Evolutionary conservation across 2,113 vertebrate genomes (phyloP).

Genomic region (Elephas maximus): DNA sequence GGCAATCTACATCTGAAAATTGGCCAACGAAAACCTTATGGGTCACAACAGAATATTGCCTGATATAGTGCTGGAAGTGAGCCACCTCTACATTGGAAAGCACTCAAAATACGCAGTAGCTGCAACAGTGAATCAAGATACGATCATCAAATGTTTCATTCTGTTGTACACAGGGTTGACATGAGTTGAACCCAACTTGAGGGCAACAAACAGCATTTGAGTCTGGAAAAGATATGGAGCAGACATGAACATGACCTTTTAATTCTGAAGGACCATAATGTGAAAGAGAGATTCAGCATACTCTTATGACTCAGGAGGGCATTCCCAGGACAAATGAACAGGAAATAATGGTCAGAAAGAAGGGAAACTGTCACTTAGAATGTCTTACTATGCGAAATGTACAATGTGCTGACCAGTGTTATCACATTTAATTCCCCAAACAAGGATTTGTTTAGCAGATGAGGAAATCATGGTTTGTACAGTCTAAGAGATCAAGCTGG

Average conservation of each 20-base stretch:
- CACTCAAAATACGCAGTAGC: too few relatives aligned
- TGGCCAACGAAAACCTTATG: neutral
- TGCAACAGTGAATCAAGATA: too few relatives aligned
- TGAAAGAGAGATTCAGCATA: neutral
- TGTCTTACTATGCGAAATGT: neutral
- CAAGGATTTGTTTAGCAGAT: neutral
- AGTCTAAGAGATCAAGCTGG: neutral
- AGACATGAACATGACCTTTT: neutral
- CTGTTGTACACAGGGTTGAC: too few relatives aligned
- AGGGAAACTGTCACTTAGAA: neutral
- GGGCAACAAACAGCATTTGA: too few relatives aligned
- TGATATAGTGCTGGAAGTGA: too few relatives aligned
- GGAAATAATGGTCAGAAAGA: neutral
- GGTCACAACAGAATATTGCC: neutral
- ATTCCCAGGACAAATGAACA: neutral
- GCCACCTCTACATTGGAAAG: neutral
- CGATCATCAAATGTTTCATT: too few relatives aligned
- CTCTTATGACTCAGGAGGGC: neutral
- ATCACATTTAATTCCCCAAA: neutral
- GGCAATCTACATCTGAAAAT: neutral
- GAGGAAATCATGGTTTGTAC: neutral
- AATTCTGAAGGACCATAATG: neutral
- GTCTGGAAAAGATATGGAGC: neutral
- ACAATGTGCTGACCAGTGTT: neutral
- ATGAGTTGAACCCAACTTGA: too few relatives aligned